Evolutionary conservation across 2,113 vertebrate genomes (phyloP).

Genomic region (Oriolus oriolus): DNA sequence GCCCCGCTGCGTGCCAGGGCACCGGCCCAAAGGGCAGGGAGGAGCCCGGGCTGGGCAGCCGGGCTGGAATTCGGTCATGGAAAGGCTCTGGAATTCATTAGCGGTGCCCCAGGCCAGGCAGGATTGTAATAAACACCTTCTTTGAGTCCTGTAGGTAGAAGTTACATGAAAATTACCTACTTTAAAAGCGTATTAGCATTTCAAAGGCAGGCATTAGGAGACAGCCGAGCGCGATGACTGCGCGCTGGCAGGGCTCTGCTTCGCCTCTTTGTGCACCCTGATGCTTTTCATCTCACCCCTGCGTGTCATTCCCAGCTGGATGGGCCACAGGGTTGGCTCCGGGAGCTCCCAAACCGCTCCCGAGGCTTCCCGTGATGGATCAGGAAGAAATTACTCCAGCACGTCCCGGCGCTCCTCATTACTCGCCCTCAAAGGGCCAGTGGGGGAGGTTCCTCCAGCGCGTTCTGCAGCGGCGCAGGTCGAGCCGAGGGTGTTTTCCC

Average conservation of each 20-base stretch:
- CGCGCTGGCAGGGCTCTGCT: neutral
- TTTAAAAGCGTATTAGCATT: slow-evolving; percentile 61
- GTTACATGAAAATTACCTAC: slow-evolving; percentile 64
- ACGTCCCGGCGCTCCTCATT: neutral
- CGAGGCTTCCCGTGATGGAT: neutral
- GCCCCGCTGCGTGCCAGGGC: neutral
- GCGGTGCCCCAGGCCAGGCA: slow-evolving; percentile 29
- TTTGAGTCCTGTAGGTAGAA: slow-evolving; percentile 49
- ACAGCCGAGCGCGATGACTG: slow-evolving; percentile 11
- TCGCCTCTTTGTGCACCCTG: neutral
- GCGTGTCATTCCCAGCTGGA: neutral
- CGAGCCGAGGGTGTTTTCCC: neutral
- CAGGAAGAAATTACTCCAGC: neutral
- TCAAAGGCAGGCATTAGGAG: slow-evolving; percentile 54
- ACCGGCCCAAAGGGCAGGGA: neutral
- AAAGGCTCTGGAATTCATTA: slow-evolving; percentile 33
- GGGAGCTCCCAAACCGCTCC: neutral
- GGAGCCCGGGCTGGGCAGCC: neutral
- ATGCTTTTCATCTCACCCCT: slow-evolving; percentile 13
- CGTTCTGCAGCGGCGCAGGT: neutral
- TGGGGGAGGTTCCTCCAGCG: neutral
- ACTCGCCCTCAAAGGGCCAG: neutral
- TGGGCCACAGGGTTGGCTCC: neutral
- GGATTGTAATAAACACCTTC: slow-evolving; percentile 55
- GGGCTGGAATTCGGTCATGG: neutral